A percentile compares a stretch with the other conserved stretches of the same genome.
Evolutionary conservation across 1,140 invertebrate species (phyloP).

Genomic region (Coelopa frigida): DNA sequence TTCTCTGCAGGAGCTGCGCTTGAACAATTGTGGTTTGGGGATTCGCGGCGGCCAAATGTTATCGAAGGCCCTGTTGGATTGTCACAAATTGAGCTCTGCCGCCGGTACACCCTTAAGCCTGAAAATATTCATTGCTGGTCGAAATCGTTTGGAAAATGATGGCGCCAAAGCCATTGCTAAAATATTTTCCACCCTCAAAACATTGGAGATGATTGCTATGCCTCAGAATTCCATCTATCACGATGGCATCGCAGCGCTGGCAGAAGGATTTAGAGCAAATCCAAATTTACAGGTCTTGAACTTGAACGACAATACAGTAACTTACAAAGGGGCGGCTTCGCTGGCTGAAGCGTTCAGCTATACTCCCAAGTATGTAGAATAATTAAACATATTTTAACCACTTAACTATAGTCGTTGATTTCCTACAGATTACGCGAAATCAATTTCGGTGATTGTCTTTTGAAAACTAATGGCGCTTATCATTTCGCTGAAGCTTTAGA

Average conservation of each 20-base stretch:
- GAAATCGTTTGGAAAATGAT: constrained; percentile 91
- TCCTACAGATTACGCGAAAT: constrained; percentile 54
- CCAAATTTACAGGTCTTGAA: constrained; percentile 71
- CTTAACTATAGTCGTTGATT: background rate
- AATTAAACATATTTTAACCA: constrained; percentile 9
- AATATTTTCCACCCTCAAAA: constrained; percentile 74
- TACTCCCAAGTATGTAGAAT: constrained; percentile 48
- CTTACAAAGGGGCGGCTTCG: constrained; percentile 62
- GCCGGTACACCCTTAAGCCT: constrained; percentile 60
- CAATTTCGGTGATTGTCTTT: constrained; percentile 87
- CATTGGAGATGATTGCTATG: constrained; percentile 85
- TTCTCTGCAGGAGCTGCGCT: constrained; percentile 64
- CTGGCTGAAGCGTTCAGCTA: constrained; percentile 60
- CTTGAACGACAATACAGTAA: constrained; percentile 92
- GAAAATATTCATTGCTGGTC: constrained; percentile 82
- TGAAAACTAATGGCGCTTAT: constrained; percentile 74
- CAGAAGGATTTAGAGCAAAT: constrained; percentile 70
- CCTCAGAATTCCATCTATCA: constrained; percentile 96
- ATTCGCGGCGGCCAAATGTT: constrained; percentile 82
- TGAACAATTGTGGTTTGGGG: constrained; percentile 96
- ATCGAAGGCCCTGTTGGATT: constrained; percentile 68
- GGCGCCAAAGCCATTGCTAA: constrained; percentile 76
- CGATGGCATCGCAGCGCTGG: constrained; percentile 71
- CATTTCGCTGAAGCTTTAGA: constrained; percentile 63
- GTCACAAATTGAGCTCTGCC: constrained; percentile 58